phyloP scores from a whole-genome alignment of 2,888 invertebrate genomes.

The Drosophila algonquin region DNA sequence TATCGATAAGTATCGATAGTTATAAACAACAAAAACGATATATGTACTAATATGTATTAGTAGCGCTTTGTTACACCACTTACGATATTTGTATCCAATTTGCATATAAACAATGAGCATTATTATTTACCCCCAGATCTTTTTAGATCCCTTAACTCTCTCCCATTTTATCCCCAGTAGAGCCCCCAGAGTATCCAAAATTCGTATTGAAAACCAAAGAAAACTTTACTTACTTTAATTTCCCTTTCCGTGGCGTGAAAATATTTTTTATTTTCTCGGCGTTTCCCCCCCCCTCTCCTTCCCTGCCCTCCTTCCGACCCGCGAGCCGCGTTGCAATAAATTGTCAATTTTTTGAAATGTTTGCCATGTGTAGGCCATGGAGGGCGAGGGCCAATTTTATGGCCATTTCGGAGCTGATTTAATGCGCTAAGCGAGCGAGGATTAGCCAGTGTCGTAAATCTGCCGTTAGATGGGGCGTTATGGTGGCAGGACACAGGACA shows the following conservation, averaged over 20 bases:
- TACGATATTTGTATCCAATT: too few species aligned
- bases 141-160: rapidly evolving
- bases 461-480: constrained; percentile 51
- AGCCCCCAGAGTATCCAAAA: neutral
- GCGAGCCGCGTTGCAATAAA: constrained; percentile 50
- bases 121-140: neutral
- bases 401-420: constrained; percentile 74
- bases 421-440: constrained; percentile 72
- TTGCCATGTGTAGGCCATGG: constrained; percentile 44
- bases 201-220: neutral
- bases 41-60: too few species aligned
- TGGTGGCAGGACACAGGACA: constrained; percentile 10
- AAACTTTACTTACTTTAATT: constrained; percentile 5
- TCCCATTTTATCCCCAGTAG: neutral
- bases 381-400: constrained; percentile 61
- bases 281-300: neutral
- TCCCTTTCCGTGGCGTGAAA: constrained; percentile 3
- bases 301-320: too few species aligned
- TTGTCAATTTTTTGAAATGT: constrained; percentile 72
- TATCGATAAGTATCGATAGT: too few species aligned
- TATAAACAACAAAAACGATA: too few species aligned
- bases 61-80: too few species aligned
- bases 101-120: too few species aligned
- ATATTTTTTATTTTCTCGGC: constrained; percentile 16
- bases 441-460: constrained; percentile 68